Evolutionary conservation across 1,140 invertebrate genomes (phyloP).

Genomic region (Drosophila navojoa): DNA sequence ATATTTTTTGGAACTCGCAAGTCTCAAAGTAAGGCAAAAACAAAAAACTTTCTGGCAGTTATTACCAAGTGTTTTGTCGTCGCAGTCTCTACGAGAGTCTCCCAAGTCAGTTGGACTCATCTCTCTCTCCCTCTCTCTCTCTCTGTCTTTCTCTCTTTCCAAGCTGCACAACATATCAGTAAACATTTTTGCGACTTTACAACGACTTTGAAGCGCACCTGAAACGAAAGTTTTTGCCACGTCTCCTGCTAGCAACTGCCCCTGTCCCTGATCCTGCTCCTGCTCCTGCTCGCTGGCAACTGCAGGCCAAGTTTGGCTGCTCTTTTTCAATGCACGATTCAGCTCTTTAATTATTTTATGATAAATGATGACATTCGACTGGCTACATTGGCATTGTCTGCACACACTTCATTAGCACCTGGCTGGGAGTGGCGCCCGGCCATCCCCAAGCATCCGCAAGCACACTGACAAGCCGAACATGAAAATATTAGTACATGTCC

Average conservation of each 20-base stretch:
- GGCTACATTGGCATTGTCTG: slow-evolving; percentile 35
- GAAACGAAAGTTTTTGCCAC: slow-evolving; percentile 58
- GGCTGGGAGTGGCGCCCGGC: slow-evolving; percentile 25
- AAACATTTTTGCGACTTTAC: slow-evolving; percentile 74
- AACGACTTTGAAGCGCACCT: slow-evolving; percentile 72
- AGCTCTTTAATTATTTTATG: slow-evolving; percentile 83
- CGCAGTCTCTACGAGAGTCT: slow-evolving; percentile 35
- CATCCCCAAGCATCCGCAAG: slow-evolving; percentile 22
- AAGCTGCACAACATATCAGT: slow-evolving; percentile 66
- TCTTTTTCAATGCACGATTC: slow-evolving; percentile 38
- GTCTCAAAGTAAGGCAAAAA: slow-evolving; percentile 32
- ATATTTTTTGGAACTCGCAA: slow-evolving; percentile 79
- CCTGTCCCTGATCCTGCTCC: background rate
- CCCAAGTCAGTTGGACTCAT: slow-evolving; percentile 16
- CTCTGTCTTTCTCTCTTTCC: background rate
- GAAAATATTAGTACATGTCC: slow-evolving; percentile 73
- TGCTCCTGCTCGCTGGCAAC: background rate
- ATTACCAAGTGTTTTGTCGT: slow-evolving; percentile 82
- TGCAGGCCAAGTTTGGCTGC: slow-evolving; percentile 31
- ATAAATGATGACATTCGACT: slow-evolving; percentile 82
- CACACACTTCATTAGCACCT: slow-evolving; percentile 80
- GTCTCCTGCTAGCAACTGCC: background rate
- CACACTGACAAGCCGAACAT: slow-evolving; percentile 61
- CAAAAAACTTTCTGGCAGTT: slow-evolving; percentile 75
- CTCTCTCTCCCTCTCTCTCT: background rate